Evolutionary conservation across 1,140 invertebrate species (phyloP), one percentile per base, ranked within the genome.

Genomic region (Zaprionus africanus): DNA sequence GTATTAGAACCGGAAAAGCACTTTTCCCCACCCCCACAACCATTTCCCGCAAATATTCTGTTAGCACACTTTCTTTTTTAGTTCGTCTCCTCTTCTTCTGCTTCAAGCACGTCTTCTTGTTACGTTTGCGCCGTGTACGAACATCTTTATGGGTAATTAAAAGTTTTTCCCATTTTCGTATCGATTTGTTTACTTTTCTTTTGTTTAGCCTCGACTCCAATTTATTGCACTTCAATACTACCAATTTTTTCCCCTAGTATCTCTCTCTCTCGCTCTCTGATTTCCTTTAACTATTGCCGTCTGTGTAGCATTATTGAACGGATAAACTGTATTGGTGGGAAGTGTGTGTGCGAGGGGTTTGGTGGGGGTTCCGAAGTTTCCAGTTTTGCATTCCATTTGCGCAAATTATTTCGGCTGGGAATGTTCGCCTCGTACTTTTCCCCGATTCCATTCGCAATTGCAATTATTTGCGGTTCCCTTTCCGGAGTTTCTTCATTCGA

Each of bases 121-220:
- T 68, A n/a, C 26, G 46, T 80, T 84, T 67, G 78, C 70, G 81
- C 72, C 74, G 71, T 90, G 78, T 79, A 59, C 67, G 65, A 84
- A 81, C 79, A 91, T 91, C 87, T 91, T 91, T 91, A 91, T 91
- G 87, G 87, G 87, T 91, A 91, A 91, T 91, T 91, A 91, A 91
- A 91, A 91, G 81, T 91, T 91, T 91, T 91, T 17, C 76, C 76
- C 83, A 91, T 91, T 91, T 87, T 84, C 76, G 69, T 75, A 80
- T 72, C 68, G 79, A 82, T 91, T 86, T 81, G 78, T 81, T 90
- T 74, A 28, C 56, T 28, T 75, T 68, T 46, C 67, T 49, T 70
- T 58, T 54, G 72, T 74, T 57, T 67, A 63, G 51, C 34, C 70
- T 71, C 64, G 71, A 73, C 64, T 58, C 56, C 79, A 90, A 90